A percentile compares a stretch with the other conserved stretches of the same genome.
These are phyloP conservation scores for Cataglyphis cursor DNA, from an alignment of 2,888 invertebrate genomes.

Conservation along the genomic window DNA sequence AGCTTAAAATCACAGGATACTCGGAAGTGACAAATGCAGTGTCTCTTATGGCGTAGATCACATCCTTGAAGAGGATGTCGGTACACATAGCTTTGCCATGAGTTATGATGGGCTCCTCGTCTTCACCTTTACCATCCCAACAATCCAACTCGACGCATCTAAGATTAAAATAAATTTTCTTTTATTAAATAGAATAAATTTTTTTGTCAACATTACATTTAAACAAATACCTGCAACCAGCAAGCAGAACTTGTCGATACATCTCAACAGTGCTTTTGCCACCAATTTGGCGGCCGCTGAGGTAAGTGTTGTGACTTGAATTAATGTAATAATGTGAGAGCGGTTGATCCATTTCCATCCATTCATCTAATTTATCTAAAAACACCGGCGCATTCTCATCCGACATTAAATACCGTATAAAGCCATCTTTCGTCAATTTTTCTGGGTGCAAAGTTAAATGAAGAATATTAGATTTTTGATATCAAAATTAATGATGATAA, in stretches of 20 bases:
- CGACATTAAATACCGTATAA: constrained; percentile 91
- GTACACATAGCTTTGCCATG: constrained; percentile 93
- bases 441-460: constrained; percentile 76
- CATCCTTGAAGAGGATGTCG: constrained; percentile 90
- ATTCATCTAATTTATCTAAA: constrained; percentile 90
- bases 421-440: constrained; percentile 89
- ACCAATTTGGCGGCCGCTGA: constrained; percentile 90
- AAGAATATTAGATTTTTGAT: neutral
- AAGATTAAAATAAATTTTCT: constrained; percentile 38
- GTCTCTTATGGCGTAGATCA: constrained; percentile 90
- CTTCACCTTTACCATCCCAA: constrained; percentile 91
- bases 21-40: constrained; percentile 91
- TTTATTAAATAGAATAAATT: neutral
- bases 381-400: constrained; percentile 92
- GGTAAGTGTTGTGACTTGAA: constrained; percentile 90
- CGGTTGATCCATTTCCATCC: constrained; percentile 91
- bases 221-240: constrained; percentile 84
- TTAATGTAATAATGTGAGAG: constrained; percentile 91
- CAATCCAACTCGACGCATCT: constrained; percentile 91
- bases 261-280: constrained; percentile 91
- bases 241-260: constrained; percentile 87
- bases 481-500: neutral
- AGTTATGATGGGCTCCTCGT: constrained; percentile 92
- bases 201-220: neutral
- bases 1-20: constrained; percentile 90